A percentile compares a stretch with the other conserved stretches of the same genome.
These are phyloP conservation scores for Pegoplata infirma DNA, from an alignment of 2,888 invertebrate species.

Conservation along the genomic window DNA sequence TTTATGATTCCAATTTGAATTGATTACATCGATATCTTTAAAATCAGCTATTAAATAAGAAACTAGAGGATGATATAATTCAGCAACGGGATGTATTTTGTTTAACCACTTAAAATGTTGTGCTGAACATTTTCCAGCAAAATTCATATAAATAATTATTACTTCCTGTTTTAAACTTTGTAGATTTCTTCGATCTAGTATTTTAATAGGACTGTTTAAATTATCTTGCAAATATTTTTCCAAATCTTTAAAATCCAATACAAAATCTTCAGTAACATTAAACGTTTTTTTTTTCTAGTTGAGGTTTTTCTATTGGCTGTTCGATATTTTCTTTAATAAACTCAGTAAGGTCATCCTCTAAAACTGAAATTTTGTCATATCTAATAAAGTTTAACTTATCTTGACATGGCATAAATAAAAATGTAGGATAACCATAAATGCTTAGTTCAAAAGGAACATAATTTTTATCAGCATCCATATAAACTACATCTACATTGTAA, in stretches of 20 bases:
- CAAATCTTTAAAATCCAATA: not conserved
- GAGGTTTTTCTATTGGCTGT: not conserved
- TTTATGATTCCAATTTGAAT: not conserved
- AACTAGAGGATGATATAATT: not conserved
- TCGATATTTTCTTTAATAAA: conserved; percentile 11
- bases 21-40: conserved; percentile 9
- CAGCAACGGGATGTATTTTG: not conserved
- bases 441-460: conserved; percentile 54
- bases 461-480: conserved; percentile 56
- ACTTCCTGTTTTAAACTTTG: not conserved
- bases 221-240: not conserved
- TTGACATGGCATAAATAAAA: conserved; percentile 38
- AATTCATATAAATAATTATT: not conserved
- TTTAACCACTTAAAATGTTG: not conserved
- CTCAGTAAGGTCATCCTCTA: conserved; percentile 30
- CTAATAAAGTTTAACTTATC: conserved; percentile 43
- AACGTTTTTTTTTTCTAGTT: not conserved
- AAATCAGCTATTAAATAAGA: not conserved
- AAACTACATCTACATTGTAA: conserved; percentile 58
- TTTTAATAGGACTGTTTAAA: not conserved
- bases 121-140: not conserved
- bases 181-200: not conserved
- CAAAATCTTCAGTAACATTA: not conserved
- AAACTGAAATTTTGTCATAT: conserved; percentile 12
- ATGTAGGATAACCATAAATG: conserved; percentile 29